Base-by-base conservation (phyloP, 2,888 invertebrate genomes). In the Cerastis leucographa region DNA sequence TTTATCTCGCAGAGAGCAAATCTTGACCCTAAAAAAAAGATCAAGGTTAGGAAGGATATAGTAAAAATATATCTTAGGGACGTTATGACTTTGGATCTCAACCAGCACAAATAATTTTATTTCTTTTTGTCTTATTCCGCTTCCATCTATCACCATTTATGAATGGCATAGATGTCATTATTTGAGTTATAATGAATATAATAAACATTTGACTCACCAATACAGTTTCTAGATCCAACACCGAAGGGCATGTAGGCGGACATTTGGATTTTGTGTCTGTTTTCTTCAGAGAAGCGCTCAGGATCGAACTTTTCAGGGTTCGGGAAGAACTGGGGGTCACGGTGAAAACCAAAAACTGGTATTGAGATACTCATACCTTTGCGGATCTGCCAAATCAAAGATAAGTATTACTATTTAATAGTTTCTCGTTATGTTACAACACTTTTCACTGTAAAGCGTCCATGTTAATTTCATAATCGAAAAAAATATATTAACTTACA, bases 271-370 rank as follows among this genome's bases (percentile, higher is more conserved):
- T 94, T 94, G 0, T 92, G 89, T 83, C 96, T 97, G 83, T 97
- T 97, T 79, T 97, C 97, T 0, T 97, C 96, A 25, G 92, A 97
- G 84, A 97, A 97, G 42, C 97, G 89, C 81, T 97, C 93, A 17
- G 97, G 97, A 85, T 97, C 96, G 76, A 97, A 97, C 88, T 95
- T 95, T 0, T 88, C 84, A 0, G 97, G 97, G 51, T 97, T 93
- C 0, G 96, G 94, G 87, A 92, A 97, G 88, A 75, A 85, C n/a
- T 86, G 70, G 29, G 87, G 94, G 29, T 87, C 87, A 0, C 81
- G 85, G 42, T 87, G 87, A 35, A 87, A 59, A 4, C 70, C 78
- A 22, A 54, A 70, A 0, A 29, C 71, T 22, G 86, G 87, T 42
- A 87, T 76, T 5, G 35, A 9, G 0, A 87, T 1, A 49, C 71